These are phyloP conservation scores for Columbina picui DNA, from an alignment of 2,113 vertebrate species.

Conservation along the genomic window DNA sequence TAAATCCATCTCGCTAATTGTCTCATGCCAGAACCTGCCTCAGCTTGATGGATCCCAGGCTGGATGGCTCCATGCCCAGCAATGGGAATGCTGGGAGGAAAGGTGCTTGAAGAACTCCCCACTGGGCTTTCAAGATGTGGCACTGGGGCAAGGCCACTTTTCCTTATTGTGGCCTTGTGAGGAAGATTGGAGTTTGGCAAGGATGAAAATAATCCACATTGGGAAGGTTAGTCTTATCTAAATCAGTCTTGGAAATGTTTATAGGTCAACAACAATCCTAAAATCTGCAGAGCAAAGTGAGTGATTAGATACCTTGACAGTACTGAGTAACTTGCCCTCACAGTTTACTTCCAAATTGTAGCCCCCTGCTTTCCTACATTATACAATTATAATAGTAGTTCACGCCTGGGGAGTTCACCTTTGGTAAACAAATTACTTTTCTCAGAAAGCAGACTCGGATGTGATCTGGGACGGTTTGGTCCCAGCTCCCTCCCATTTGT, in stretches of 20 bases:
- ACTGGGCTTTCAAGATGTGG: background rate
- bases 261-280: background rate
- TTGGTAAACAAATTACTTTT: background rate
- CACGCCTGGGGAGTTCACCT: accelerated
- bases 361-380: background rate
- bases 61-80: background rate
- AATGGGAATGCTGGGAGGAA: background rate
- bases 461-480: background rate
- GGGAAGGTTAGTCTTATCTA: background rate
- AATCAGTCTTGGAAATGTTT: background rate
- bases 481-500: background rate
- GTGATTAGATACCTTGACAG: background rate
- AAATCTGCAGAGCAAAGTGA: background rate
- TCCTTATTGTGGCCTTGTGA: background rate
- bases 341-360: background rate
- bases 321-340: background rate
- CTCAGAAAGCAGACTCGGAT: background rate
- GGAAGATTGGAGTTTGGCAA: background rate
- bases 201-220: background rate
- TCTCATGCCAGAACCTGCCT: background rate
- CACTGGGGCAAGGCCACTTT: background rate
- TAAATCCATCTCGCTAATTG: background rate
- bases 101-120: background rate
- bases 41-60: background rate
- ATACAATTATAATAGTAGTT: background rate